A percentile compares a stretch with the other conserved stretches of the same genome.
Evolutionary conservation across 2,113 vertebrate genomes (phyloP).

Genomic region (Irena cyanogastra): DNA sequence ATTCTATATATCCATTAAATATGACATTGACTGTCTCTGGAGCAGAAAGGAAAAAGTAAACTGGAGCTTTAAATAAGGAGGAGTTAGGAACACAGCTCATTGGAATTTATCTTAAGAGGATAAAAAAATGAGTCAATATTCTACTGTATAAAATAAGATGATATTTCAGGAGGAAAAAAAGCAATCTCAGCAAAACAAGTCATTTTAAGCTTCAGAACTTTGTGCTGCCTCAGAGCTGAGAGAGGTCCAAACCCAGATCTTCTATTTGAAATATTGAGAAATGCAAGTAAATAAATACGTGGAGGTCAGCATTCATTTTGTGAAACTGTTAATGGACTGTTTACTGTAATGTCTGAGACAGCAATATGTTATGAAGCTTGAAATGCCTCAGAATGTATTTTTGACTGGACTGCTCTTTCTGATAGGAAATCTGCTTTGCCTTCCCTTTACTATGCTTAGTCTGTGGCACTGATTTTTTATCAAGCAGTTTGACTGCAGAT

Average conservation of each 20-base stretch:
- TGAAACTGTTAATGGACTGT: constrained; percentile 41
- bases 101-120: constrained; percentile 21
- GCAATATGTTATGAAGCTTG: constrained; percentile 65
- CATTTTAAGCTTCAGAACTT: constrained; percentile 55
- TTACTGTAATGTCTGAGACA: constrained; percentile 55
- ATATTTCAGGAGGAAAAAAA: constrained; percentile 12
- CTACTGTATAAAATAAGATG: constrained; percentile 3
- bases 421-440: constrained; percentile 48
- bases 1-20: background rate
- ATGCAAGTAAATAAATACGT: constrained; percentile 43
- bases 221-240: constrained; percentile 51
- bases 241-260: background rate
- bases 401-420: constrained; percentile 22
- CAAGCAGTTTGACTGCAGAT: background rate
- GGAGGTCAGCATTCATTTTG: constrained; percentile 62
- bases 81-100: background rate
- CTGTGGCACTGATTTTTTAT: background rate
- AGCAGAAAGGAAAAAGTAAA: background rate
- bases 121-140: constrained; percentile 28
- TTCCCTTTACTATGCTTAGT: background rate
- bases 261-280: constrained; percentile 38
- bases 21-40: background rate
- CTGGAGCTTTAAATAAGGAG: background rate
- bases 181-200: constrained; percentile 23
- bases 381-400: constrained; percentile 50